Base-by-base conservation (phyloP, 2,797 vertebrate species). In the Adrianichthys oophorus region DNA sequence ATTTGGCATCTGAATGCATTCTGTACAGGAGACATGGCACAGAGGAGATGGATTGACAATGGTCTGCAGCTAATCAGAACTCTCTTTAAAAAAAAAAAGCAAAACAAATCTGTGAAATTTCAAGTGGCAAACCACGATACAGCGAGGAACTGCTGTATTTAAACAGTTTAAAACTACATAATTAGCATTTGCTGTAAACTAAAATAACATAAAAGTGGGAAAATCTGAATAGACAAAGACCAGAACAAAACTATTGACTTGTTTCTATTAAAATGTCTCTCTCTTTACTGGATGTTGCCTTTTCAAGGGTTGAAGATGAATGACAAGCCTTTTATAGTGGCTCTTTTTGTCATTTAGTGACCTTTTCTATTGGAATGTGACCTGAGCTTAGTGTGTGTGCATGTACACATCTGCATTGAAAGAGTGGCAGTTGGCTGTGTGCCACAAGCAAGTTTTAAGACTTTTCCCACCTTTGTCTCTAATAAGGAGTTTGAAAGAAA, bases 401-500 rank as follows among this genome's bases (percentile, higher is more conserved):
- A 32, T 59, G 47, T 48, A 43, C 70, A 50, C 59, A 56, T 53
- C 63, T 44, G 47, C 24, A 50, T 60, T 52, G 52, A 41, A 26
- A 63, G 79, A 70, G 73, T 78, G 86, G 85, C 88, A 90, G 86
- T 88, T 90, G 90, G 87, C 87, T 87, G 60, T 73, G 60, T 86
- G 85, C 87, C 70, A 56, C 65, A 76, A 82, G 85, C 77, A 79
- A 78, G 67, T 74, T 85, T 86, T 87, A 85, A 88, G 76, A 82
- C 85, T 70, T 84, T 90, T 92, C 89, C 90, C 91, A 91, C 81
- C 82, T 90, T 65, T 52, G 76, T 86, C 73, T 78, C 82, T 92
- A 90, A 91, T 90, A 87, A 91, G 91, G 87, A 85, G 85, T 84
- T 85, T 87, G 88, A 84, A 85, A 87, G 83, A 82, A 65, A 70